Conservation (phyloP, 2,888 invertebrate genomes). For the Drosophila dives region DNA sequence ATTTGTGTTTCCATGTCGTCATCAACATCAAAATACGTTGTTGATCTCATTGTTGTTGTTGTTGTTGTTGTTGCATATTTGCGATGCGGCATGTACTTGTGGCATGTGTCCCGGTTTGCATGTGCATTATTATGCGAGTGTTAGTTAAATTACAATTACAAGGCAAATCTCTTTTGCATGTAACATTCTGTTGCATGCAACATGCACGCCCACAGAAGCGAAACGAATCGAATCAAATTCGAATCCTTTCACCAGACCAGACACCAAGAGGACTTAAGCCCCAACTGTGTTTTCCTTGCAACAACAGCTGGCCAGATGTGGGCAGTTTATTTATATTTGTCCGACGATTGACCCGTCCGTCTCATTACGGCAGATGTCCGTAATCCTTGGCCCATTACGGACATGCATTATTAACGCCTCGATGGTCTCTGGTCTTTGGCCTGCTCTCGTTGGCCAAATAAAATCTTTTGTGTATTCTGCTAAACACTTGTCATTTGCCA, state of each 20-base stretch:
- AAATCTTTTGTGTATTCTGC: slow-evolving; percentile 21
- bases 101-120: slow-evolving; percentile 43
- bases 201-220: slow-evolving; percentile 13
- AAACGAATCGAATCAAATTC: neutral
- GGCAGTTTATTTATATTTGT: slow-evolving; percentile 67
- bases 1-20: slow-evolving; percentile 57
- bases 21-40: slow-evolving; percentile 29
- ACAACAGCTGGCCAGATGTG: slow-evolving; percentile 23
- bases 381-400: slow-evolving; percentile 63
- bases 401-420: slow-evolving; percentile 69
- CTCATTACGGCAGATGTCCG: slow-evolving; percentile 60
- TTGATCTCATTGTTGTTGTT: slow-evolving; percentile 16
- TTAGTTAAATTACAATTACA: slow-evolving; percentile 77
- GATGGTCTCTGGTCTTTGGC: neutral
- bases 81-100: slow-evolving; percentile 41
- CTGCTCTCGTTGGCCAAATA: slow-evolving; percentile 13
- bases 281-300: neutral
- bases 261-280: slow-evolving; percentile 34
- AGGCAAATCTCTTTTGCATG: slow-evolving; percentile 63
- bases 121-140: slow-evolving; percentile 71
- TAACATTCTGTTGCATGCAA: slow-evolving; percentile 39
- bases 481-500: slow-evolving; percentile 54
- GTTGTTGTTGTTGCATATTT: slow-evolving; percentile 48
- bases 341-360: slow-evolving; percentile 22
- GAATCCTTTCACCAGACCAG: slow-evolving; percentile 10